Evolutionary conservation across 2,113 vertebrate species (phyloP).

Genomic region (Penelope pileata): DNA sequence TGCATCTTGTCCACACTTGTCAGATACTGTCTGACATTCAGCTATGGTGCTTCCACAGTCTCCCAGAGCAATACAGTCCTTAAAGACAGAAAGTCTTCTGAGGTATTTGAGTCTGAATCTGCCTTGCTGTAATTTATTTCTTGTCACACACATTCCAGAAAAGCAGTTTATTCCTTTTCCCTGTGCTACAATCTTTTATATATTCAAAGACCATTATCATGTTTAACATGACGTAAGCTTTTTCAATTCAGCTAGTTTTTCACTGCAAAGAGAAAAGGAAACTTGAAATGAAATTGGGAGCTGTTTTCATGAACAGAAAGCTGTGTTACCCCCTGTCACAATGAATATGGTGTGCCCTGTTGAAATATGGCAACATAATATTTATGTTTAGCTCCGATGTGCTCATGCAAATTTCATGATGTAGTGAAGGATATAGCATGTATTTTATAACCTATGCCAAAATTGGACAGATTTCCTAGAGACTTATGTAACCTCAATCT

Average conservation of each 20-base stretch:
- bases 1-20: neutral
- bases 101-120: neutral
- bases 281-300: neutral
- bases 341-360: neutral
- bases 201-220: neutral
- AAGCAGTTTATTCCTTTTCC: neutral
- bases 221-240: neutral
- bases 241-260: neutral
- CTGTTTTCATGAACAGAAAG: neutral
- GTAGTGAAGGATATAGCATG: neutral
- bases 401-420: slow-evolving; percentile 53
- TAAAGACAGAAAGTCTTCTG: neutral
- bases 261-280: neutral
- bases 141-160: neutral
- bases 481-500: slow-evolving; percentile 9
- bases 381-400: slow-evolving; percentile 31
- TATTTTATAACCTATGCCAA: neutral
- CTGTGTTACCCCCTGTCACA: slow-evolving; percentile 22
- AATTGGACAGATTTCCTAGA: neutral
- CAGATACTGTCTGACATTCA: slow-evolving; percentile 4
- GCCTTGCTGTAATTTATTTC: slow-evolving; percentile 11
- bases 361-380: slow-evolving; percentile 42
- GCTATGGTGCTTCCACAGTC: neutral
- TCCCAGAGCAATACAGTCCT: neutral
- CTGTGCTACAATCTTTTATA: neutral